Percentiles rank a stretch among this genome's conserved stretches.
phyloP scores from a whole-genome alignment of 2,113 vertebrate genomes.

The Tonatia bakeri region DNA sequence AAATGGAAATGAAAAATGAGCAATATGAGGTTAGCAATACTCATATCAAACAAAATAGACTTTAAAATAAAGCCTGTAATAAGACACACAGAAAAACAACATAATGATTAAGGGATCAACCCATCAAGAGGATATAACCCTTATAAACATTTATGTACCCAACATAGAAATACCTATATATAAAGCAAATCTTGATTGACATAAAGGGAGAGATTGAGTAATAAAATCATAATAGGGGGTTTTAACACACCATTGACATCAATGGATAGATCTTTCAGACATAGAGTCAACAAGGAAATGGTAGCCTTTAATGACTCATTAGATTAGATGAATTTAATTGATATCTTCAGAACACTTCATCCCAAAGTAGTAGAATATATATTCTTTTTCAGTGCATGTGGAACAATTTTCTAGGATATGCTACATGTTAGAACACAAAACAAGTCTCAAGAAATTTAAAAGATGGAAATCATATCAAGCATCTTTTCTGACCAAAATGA shows the following conservation, averaged over 20 bases:
- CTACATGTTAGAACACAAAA: background rate
- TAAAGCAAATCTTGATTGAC: background rate
- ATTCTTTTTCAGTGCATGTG: background rate
- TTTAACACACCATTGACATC: background rate
- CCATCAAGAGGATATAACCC: background rate
- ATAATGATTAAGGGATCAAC: background rate
- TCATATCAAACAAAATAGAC: background rate
- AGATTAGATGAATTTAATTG: background rate
- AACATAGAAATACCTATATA: background rate
- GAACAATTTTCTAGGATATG: background rate
- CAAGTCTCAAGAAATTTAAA: background rate
- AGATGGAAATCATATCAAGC: background rate
- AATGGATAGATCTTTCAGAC: background rate
- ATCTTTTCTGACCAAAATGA: background rate
- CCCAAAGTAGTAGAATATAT: background rate
- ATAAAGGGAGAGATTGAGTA: background rate
- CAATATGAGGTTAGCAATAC: background rate
- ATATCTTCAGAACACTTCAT: background rate
- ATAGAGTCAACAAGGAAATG: background rate
- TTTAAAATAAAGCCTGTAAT: background rate
- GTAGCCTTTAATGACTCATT: background rate
- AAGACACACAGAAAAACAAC: background rate
- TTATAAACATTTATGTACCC: background rate
- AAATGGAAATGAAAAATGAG: background rate
- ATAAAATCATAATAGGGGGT: background rate